These are phyloP conservation scores for Scortum barcoo DNA, from an alignment of 2,113 vertebrate species.

Conservation along the genomic window DNA sequence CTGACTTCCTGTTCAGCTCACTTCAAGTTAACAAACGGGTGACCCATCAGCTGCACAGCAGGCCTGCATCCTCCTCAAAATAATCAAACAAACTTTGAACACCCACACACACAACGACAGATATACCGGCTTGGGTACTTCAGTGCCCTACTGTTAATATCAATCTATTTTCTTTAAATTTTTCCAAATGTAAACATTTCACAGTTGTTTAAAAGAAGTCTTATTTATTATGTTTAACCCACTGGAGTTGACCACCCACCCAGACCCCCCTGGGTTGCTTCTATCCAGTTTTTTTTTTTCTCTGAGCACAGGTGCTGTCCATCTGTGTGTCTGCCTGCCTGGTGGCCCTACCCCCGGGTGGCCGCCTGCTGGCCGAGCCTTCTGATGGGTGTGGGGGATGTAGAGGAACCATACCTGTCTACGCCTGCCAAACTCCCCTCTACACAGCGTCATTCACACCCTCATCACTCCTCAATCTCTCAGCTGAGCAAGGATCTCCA, in stretches of 20 bases:
- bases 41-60: conserved; percentile 59
- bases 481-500: conserved; percentile 55
- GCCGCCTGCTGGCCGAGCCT: conserved; percentile 48
- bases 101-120: conserved; percentile 17
- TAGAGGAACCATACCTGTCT: conserved; percentile 69
- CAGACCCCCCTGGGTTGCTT: conserved; percentile 57
- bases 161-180: neutral
- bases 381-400: conserved; percentile 41
- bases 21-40: conserved; percentile 69
- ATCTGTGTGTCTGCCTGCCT: conserved; percentile 77
- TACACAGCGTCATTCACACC: conserved; percentile 57
- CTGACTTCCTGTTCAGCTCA: conserved; percentile 72
- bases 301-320: conserved; percentile 79
- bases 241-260: conserved; percentile 70
- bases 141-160: conserved; percentile 4
- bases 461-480: conserved; percentile 64
- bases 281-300: conserved; percentile 26
- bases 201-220: conserved; percentile 17
- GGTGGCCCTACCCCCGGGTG: conserved; percentile 65
- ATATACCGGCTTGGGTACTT: conserved; percentile 18
- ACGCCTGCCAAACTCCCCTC: conserved; percentile 66
- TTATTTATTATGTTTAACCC: conserved; percentile 41
- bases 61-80: conserved; percentile 65
- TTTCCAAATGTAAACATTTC: conserved; percentile 17
- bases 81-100: conserved; percentile 68